phyloP scores from a whole-genome alignment of 2,888 invertebrate species.

The Orgyia antiqua region DNA sequence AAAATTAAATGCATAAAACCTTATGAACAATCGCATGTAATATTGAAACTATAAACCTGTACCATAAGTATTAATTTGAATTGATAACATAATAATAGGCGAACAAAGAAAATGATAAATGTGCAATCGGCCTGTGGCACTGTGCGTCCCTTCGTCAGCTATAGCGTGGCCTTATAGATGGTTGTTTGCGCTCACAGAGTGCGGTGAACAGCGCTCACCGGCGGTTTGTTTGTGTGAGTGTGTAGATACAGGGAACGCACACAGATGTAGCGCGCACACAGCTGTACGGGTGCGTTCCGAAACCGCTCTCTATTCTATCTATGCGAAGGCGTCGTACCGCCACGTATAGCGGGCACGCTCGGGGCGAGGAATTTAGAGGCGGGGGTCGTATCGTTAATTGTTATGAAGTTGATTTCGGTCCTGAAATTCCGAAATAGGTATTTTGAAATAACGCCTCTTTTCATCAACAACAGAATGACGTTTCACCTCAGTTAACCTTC shows the following conservation, averaged over 20 bases:
- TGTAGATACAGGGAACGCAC: constrained; percentile 41
- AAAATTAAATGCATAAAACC: too few relatives aligned
- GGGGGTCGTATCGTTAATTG: constrained; percentile 79
- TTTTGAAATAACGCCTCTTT: constrained; percentile 75
- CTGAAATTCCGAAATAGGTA: constrained; percentile 77
- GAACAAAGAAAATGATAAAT: constrained; percentile 39
- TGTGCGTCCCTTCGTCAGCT: constrained; percentile 71
- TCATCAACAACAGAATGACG: constrained; percentile 30
- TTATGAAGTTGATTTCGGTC: constrained; percentile 78
- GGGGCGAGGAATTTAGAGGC: constrained; percentile 78
- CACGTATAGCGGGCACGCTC: constrained; percentile 76
- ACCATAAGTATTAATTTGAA: neutral
- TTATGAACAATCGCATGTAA: too few relatives aligned
- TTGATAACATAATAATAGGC: constrained; percentile 9
- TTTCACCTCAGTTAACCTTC: neutral
- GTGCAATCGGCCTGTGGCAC: constrained; percentile 56
- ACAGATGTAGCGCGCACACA: constrained; percentile 42
- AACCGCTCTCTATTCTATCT: constrained; percentile 79
- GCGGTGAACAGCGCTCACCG: constrained; percentile 79
- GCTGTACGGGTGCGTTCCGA: constrained; percentile 73
- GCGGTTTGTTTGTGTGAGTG: constrained; percentile 61
- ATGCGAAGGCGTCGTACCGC: constrained; percentile 78
- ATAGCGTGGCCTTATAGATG: constrained; percentile 79
- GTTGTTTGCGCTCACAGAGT: constrained; percentile 79
- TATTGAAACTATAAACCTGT: too few relatives aligned